Base-by-base conservation (phyloP, 2,797 vertebrate genomes). In the Anniella stebbinsi region DNA sequence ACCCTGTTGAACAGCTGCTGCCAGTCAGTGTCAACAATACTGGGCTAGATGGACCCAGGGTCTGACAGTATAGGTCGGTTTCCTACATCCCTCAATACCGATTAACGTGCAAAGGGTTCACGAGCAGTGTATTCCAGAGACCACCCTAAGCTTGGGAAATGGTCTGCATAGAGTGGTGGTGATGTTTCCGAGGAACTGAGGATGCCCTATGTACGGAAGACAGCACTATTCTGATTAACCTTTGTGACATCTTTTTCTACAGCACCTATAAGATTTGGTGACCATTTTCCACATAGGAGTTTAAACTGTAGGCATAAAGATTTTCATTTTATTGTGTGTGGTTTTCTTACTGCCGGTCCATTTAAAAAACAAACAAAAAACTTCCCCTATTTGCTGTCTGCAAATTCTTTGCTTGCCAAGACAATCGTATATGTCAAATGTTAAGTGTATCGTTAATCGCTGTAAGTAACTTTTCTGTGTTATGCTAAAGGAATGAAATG, bases 401-500 rank as follows among this genome's bases (percentile, higher is more conserved):
- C 89, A 45, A 2, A 82, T 75, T 41, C 87, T 84, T 83, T 0
- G 0, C 33, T 80, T 12, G 0, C 75, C 90, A 66, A 15, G 0
- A 81, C 82, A 28, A 76, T 77, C 0, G 0, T 60, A 60, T 90
- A 89, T 75, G 90, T 86, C 69, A 81, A 82, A 66, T 66, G 72
- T 87, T 78, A 70, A 73, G 54, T 0, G 0, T 60, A 88, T 84
- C 0, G 0, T n/a, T 88, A 88, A 83, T 90, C 38, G 15, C 73
- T 2, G 88, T 75, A 21, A 9, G 38, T n/a, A 1, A 73, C 8
- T 83, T 0, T 75, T 66, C 86, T 73, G 4, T 72, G 33, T 94
- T 87, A 66, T 45, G 57, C 80, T 80, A 9, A 87, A 84, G 85
- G 70, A 95, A 69, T 88, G 21, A 89, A 84, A 69, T 30, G 45